Conservation (phyloP, 2,797 vertebrate genomes). For the Ara ararauna region DNA sequence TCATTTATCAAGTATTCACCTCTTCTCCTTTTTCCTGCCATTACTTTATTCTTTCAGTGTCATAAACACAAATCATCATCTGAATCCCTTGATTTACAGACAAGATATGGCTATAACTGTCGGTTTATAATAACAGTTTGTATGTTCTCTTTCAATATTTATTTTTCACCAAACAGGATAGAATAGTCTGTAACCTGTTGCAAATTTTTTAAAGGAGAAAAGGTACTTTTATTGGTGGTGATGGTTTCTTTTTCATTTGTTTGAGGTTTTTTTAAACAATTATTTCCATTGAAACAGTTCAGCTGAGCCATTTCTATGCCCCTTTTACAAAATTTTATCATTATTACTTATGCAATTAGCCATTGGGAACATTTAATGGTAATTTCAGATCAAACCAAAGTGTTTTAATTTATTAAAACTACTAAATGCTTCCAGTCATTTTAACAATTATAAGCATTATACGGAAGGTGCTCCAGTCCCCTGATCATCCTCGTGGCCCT, state of each 20-base stretch:
- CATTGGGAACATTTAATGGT: background rate
- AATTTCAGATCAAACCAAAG: background rate
- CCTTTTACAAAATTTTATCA: background rate
- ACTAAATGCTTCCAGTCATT: background rate
- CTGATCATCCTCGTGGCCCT: too few relatives aligned
- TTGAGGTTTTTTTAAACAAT: background rate
- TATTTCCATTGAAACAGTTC: background rate
- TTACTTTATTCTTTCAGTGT: background rate
- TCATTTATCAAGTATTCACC: background rate
- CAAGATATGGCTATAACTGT: background rate
- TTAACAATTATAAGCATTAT: background rate
- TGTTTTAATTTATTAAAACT: background rate
- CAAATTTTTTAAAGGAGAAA: background rate
- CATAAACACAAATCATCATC: background rate
- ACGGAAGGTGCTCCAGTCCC: too few relatives aligned
- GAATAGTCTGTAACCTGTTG: background rate
- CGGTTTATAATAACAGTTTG: background rate
- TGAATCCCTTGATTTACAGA: background rate
- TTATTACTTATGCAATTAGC: background rate
- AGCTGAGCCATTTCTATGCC: background rate
- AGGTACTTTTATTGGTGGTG: background rate
- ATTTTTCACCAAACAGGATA: background rate
- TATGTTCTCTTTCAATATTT: background rate
- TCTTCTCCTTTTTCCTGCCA: background rate
- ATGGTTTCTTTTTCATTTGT: background rate